Conservation (phyloP, 2,113 vertebrate species). For the Vicugna pacos region DNA sequence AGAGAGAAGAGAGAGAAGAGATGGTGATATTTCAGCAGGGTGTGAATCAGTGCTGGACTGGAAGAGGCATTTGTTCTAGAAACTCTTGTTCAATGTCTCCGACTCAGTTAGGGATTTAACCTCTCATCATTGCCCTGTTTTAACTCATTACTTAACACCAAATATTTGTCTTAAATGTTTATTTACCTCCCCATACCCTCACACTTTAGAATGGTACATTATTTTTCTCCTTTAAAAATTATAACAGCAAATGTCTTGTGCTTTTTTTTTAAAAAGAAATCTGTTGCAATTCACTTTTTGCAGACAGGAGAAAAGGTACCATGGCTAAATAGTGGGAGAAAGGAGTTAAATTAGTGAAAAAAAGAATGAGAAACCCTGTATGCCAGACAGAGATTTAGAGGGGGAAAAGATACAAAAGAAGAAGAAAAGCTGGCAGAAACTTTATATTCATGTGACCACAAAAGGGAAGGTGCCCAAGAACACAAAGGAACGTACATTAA, state of each 20-base stretch:
- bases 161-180: constrained; percentile 25
- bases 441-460: background rate
- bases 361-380: background rate
- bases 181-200: background rate
- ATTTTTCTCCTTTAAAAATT: background rate
- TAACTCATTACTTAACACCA: background rate
- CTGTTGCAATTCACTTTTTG: background rate
- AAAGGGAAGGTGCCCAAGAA: background rate
- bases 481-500: background rate
- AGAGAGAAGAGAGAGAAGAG: background rate
- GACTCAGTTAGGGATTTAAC: background rate
- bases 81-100: background rate
- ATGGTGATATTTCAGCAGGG: background rate
- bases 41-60: background rate
- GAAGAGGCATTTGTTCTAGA: background rate
- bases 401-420: background rate
- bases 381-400: background rate
- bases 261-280: background rate
- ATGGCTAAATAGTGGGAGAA: background rate
- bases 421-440: background rate
- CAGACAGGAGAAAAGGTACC: background rate
- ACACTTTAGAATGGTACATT: background rate
- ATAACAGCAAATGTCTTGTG: background rate
- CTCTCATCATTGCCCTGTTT: background rate
- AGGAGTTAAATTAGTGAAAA: background rate